These are phyloP conservation scores for Epinephelus cyanopodus DNA, from an alignment of 2,113 vertebrate species.

Conservation along the genomic window DNA sequence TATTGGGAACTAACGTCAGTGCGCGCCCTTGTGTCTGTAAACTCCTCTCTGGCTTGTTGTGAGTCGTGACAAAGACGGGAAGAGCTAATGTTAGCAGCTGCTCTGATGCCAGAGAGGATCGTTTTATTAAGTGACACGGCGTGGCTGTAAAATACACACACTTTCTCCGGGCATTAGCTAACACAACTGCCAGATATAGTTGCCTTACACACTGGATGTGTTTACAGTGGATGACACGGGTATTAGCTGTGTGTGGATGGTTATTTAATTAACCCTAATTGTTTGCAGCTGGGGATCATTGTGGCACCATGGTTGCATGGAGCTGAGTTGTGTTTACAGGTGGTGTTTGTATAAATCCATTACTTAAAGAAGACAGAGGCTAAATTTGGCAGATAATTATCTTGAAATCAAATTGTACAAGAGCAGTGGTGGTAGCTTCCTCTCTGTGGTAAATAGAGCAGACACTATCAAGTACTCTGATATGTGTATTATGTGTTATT, in stretches of 20 bases:
- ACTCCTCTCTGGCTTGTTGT: conserved; percentile 1
- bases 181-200: background rate
- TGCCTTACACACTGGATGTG: background rate
- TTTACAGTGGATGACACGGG: background rate
- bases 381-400: background rate
- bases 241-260: background rate
- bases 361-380: background rate
- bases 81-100: conserved; percentile 25
- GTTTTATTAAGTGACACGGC: background rate
- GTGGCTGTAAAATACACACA: background rate
- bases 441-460: background rate
- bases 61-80: conserved; percentile 51
- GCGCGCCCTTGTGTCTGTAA: background rate
- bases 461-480: too few relatives aligned
- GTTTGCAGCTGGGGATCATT: background rate
- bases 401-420: background rate
- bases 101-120: background rate
- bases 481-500: background rate
- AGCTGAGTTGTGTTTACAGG: conserved; percentile 5
- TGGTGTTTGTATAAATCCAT: background rate
- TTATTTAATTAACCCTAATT: conserved; percentile 6
- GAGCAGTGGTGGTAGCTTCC: background rate
- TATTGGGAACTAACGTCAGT: background rate
- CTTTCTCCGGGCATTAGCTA: background rate
- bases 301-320: background rate